Evolutionary conservation across 2,888 invertebrate species (phyloP), one percentile per base, ranked within the genome.

Genomic region (Athalia rosae): DNA sequence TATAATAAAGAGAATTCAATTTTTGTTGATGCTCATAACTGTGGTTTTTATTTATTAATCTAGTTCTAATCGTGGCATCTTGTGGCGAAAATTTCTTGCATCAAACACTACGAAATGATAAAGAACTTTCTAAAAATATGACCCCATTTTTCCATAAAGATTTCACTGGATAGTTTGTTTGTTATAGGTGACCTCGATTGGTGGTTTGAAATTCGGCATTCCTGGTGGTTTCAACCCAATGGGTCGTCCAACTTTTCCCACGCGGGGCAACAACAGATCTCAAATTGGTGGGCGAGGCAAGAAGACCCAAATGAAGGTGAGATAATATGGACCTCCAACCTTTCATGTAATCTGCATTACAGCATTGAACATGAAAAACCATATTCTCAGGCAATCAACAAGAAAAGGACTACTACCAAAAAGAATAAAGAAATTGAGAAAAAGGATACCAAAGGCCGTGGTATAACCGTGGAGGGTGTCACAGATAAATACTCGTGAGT

Each of bases 181-280:
- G 62, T 84, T 84, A 9, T 79, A 90, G 90, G 89, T 90, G 15
- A 90, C 90, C 15, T 90, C 90, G n/a, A 88, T 90, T 43, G 90
- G 90, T 45, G 89, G 89, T 59, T 77, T 87, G 50, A 90, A 89
- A 76, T 89, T 87, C 74, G 84, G 84, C 77, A 82, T 88, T 76
- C 84, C 87, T 45, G 85, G 88, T 77, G 85, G 85, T 47, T 86
- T 86, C 78, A 83, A 84, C 77, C 84, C 87, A 4, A 78, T 87
- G 43, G 84, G 83, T 56, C 84, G 88, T n/a, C 86, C 88, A n/a
- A 84, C 87, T 13, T 89, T 88, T 78, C 88, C 86, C 58, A 83
- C 86, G 0, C 87, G 88, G 11, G 87, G 87, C 59, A 86, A 83
- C 67, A 84, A 84, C 76, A 85, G 87, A n/a, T 84, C 84, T 41